Percentiles rank a stretch among this genome's conserved stretches.
Evolutionary conservation across 2,797 vertebrate genomes (phyloP).

Genomic region (Cyprinella venusta): DNA sequence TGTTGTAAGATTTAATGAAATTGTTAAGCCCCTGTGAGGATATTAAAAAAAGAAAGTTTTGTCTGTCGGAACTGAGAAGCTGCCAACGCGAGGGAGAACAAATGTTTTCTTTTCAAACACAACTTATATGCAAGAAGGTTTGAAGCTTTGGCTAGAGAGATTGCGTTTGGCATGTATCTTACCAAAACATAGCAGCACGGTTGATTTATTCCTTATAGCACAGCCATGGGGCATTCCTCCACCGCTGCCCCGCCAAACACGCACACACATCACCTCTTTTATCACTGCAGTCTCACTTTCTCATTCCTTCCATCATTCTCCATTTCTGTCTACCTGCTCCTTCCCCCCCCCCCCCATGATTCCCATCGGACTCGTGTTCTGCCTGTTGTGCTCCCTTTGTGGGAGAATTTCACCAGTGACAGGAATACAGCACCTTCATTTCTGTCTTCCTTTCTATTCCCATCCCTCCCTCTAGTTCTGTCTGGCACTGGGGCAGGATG

Average conservation of each 20-base stretch:
- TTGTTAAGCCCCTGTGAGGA: slow-evolving; percentile 27
- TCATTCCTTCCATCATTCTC: slow-evolving; percentile 51
- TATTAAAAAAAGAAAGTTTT: slow-evolving; percentile 50
- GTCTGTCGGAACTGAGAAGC: slow-evolving; percentile 65
- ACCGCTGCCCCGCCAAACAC: slow-evolving; percentile 41
- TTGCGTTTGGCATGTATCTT: slow-evolving; percentile 69
- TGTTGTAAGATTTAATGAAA: slow-evolving; percentile 26
- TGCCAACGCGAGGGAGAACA: slow-evolving; percentile 65
- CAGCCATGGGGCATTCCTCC: slow-evolving; percentile 47
- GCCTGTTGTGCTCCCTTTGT: slow-evolving; percentile 74
- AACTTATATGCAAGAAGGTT: slow-evolving; percentile 47
- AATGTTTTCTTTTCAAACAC: slow-evolving; percentile 77
- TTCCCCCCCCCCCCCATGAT: slow-evolving; percentile 51
- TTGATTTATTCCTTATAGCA: slow-evolving; percentile 68
- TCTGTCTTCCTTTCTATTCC: slow-evolving; percentile 39
- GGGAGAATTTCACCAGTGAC: slow-evolving; percentile 78
- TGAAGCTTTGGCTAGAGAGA: slow-evolving; percentile 46
- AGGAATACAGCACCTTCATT: slow-evolving; percentile 77
- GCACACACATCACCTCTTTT: slow-evolving; percentile 45
- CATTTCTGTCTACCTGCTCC: slow-evolving; percentile 49
- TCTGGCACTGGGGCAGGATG: slow-evolving; percentile 38
- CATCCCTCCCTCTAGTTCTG: slow-evolving; percentile 27
- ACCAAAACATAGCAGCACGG: slow-evolving; percentile 71
- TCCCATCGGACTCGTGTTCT: slow-evolving; percentile 75
- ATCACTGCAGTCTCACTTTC: slow-evolving; percentile 46